phyloP scores from a whole-genome alignment of 2,888 invertebrate genomes.

The Spilarctia lutea region DNA sequence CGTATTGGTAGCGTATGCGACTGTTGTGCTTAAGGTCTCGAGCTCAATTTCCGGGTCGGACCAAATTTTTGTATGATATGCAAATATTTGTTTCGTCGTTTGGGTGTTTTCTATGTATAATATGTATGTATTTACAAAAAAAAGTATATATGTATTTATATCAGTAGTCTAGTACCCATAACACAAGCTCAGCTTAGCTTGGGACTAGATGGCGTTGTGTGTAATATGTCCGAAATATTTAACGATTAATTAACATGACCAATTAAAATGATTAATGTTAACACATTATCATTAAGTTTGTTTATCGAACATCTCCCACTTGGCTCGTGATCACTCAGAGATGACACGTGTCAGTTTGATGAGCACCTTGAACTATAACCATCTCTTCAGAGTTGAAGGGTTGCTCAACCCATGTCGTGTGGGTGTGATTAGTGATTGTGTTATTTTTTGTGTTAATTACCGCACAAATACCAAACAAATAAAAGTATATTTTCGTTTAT shows the following conservation, averaged over 20 bases:
- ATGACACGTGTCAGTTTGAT: constrained; percentile 47
- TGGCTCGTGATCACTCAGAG: constrained; percentile 42
- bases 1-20: no score
- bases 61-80: no score
- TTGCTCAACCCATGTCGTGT: constrained; percentile 11
- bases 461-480: not conserved
- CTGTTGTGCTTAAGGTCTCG: no score
- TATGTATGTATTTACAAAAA: no score
- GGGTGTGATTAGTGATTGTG: constrained; percentile 41
- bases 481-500: not conserved
- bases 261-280: constrained; percentile 12
- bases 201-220: no score
- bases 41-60: no score
- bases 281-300: constrained; percentile 6
- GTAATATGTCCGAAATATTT: no score
- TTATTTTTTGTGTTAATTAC: constrained; percentile 47
- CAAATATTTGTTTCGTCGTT: no score
- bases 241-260: not conserved
- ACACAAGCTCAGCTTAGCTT: no score
- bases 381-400: constrained; percentile 17
- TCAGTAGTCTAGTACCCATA: no score
- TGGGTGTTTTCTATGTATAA: no score
- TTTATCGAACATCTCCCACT: constrained; percentile 32
- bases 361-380: constrained; percentile 58
- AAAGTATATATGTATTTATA: no score